Base-by-base conservation (phyloP, 2,888 invertebrate genomes). In the Elgonia sp. region DNA sequence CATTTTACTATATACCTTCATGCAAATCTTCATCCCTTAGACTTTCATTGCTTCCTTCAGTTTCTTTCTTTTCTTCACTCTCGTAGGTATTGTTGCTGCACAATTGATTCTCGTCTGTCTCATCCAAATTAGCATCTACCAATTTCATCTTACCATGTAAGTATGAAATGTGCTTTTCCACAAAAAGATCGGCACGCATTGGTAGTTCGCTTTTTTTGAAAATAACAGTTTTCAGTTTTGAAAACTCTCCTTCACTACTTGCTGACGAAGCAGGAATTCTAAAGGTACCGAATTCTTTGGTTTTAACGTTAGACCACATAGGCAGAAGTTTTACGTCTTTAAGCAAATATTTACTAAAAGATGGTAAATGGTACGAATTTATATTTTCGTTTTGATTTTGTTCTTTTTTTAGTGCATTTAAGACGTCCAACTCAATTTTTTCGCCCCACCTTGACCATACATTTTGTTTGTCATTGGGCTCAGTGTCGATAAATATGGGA, bases 261-360 rank as follows among this genome's bases (percentile, higher is more conserved):
- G 80, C 67, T 39, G 55, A 65, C 6, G 67, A 21, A 8, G 79
- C 67, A 12, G 77, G 77, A 14, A 77, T 50, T 39, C 65, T 14
- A 14, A 21, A 50, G 14, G 53, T 39, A 20, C 50, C 50, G 55
- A 77, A 65, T 29, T 75, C 16, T 4, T 18, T 5, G 4, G 18
- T 9, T 16, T 16, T 16, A 18, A 76, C 50, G n/a, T 62, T 63
- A 7, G 37, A 46, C 76, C 60, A 76, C 7, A 76, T n/a, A 6
- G 63, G 76, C 1, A 76, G 16, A 18, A 55, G n/a, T 55, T 14
- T 12, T 16, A 55, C 7, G 18, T 73, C 40, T 39, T 73, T 73
- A 18, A 53, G 42, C 53, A 70, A 53, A 9, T 18, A 21, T 20
- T 60, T 60, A 21, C 60, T 12, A 20, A 60, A 18, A 16, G 18